Evolutionary conservation across 1,140 invertebrate species (phyloP).

Genomic region (Drosophila takahashii): DNA sequence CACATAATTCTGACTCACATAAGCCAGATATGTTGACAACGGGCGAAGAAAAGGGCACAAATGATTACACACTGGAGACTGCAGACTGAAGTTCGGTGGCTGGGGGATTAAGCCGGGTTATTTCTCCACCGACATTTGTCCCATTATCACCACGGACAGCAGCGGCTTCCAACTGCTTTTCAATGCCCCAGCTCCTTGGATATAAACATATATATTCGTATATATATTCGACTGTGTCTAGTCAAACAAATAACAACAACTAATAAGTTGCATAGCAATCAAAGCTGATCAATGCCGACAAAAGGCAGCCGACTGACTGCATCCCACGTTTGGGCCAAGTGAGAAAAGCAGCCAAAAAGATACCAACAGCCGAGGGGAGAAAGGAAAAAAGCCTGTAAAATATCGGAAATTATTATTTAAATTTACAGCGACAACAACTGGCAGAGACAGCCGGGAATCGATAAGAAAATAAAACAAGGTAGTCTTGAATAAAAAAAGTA

Average conservation of each 20-base stretch:
- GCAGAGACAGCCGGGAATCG: constrained; percentile 48
- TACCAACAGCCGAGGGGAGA: constrained; percentile 3
- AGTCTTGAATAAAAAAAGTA: background rate
- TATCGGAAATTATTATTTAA: constrained; percentile 75
- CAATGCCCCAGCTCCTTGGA: constrained; percentile 1
- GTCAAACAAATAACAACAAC: constrained; percentile 83
- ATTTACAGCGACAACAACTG: constrained; percentile 63
- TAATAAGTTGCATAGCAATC: constrained; percentile 81
- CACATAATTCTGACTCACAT: constrained; percentile 83
- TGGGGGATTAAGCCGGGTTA: constrained; percentile 71
- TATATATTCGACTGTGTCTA: constrained; percentile 71
- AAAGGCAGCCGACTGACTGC: constrained; percentile 42
- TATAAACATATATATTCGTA: background rate
- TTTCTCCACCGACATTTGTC: constrained; percentile 70
- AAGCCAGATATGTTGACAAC: constrained; percentile 83
- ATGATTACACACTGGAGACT: constrained; percentile 53
- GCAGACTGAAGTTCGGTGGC: constrained; percentile 7
- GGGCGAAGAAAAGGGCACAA: constrained; percentile 67
- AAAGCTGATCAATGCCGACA: constrained; percentile 71
- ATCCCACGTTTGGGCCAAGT: constrained; percentile 53
- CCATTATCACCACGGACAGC: constrained; percentile 81
- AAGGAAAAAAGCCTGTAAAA: constrained; percentile 33
- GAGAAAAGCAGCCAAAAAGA: constrained; percentile 56
- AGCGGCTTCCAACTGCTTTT: constrained; percentile 74
- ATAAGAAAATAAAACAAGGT: constrained; percentile 16